Conservation (phyloP, 92 coral and sea anemone species). For the Scolanthus callimorphus region DNA sequence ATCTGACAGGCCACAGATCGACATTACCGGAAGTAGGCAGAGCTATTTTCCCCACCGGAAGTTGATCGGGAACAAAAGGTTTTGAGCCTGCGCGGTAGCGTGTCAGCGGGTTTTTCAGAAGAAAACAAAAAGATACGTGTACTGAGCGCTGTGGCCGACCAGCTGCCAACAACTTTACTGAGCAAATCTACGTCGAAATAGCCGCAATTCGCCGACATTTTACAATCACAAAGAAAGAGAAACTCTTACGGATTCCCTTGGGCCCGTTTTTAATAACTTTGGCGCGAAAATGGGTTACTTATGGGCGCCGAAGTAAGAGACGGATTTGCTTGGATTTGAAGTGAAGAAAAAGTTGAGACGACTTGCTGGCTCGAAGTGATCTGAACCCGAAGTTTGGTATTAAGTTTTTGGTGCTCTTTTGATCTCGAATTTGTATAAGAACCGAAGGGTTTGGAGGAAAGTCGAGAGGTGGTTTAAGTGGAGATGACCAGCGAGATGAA, state of each 20-base stretch:
- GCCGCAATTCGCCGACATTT: slow-evolving; percentile 2
- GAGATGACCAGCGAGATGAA: slow-evolving; percentile 69
- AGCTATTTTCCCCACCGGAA: no score
- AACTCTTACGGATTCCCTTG: not conserved
- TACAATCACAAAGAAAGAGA: slow-evolving; percentile 6
- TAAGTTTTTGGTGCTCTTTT: not conserved
- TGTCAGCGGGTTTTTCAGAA: slow-evolving; percentile 52
- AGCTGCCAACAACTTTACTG: slow-evolving; percentile 38
- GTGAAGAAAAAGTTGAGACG: no score
- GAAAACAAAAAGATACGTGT: slow-evolving; percentile 85
- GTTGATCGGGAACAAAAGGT: slow-evolving; percentile 12
- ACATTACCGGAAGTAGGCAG: no score
- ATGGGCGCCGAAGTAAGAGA: not conserved
- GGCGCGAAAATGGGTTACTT: not conserved
- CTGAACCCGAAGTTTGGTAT: slow-evolving; percentile 1
- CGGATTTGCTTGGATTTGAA: slow-evolving; percentile 5
- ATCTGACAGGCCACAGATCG: no score
- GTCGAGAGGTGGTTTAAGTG: not conserved
- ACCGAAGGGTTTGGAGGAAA: not conserved
- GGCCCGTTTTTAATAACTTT: not conserved
- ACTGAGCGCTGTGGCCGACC: slow-evolving; percentile 43
- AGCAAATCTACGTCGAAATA: slow-evolving; percentile 15
- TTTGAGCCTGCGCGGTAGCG: slow-evolving; percentile 11
- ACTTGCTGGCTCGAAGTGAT: slow-evolving; percentile 36
- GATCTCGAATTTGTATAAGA: slow-evolving; percentile 2